A percentile compares a stretch with the other conserved stretches of the same genome.
phyloP scores from a whole-genome alignment of 2,113 vertebrate genomes.

The Acanthisitta chloris region DNA sequence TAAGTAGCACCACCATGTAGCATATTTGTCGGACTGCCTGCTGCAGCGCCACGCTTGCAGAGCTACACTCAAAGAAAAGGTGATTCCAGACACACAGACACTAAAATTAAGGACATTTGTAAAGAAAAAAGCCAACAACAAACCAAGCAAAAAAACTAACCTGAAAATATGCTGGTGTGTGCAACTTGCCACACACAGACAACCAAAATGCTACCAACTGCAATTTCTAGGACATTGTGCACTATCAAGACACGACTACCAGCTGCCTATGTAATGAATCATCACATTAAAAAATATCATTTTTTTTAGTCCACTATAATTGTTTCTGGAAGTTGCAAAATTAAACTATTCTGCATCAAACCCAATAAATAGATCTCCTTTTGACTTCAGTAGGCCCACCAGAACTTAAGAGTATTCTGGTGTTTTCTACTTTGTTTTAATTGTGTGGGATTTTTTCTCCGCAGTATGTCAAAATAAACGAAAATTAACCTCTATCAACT shows the following conservation, averaged over 20 bases:
- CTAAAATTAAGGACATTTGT: not conserved
- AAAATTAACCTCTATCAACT: not conserved
- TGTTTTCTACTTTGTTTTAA: not conserved
- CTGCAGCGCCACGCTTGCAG: not conserved
- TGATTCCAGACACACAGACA: not conserved
- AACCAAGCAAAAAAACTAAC: not conserved
- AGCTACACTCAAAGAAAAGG: not conserved
- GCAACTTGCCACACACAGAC: not conserved
- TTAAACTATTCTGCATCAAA: not conserved
- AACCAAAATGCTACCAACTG: slow-evolving; percentile 16
- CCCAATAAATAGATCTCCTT: not conserved
- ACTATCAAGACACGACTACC: slow-evolving; percentile 26
- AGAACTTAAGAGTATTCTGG: not conserved
- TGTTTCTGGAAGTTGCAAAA: slow-evolving; percentile 1
- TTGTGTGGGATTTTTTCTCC: not conserved
- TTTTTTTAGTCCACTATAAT: not conserved
- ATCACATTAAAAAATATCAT: not conserved
- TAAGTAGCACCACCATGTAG: not conserved
- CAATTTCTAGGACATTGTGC: slow-evolving; percentile 45
- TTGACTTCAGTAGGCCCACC: not conserved
- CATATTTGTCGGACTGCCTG: not conserved
- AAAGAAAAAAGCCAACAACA: not conserved
- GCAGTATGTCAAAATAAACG: not conserved
- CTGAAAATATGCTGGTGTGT: not conserved
- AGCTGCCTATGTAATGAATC: slow-evolving; percentile 56